Percentiles rank a stretch among this genome's conserved stretches.
Evolutionary conservation across 2,797 vertebrate species (phyloP).

Genomic region (Alca torda): DNA sequence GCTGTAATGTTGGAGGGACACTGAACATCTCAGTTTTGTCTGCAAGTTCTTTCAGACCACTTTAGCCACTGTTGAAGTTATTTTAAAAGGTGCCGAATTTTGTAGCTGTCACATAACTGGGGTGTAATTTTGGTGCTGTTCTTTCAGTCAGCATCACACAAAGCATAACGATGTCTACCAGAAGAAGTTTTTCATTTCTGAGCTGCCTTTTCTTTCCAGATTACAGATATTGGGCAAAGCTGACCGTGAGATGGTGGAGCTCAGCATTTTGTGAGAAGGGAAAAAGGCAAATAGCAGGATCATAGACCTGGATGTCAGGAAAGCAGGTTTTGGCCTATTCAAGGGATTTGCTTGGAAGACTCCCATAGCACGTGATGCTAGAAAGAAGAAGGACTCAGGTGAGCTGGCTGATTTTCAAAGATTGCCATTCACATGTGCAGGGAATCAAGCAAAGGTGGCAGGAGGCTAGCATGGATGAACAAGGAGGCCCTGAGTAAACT

Average conservation of each 20-base stretch:
- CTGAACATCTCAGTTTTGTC: not conserved
- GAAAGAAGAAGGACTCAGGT: not conserved
- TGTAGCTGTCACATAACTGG: not conserved
- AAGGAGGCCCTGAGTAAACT: not conserved
- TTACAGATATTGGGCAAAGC: not conserved
- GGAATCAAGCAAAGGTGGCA: not conserved
- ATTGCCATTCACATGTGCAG: not conserved
- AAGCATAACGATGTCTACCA: not conserved
- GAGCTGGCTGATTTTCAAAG: not conserved
- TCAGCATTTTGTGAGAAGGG: not conserved
- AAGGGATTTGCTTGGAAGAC: not conserved
- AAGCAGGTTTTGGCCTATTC: not conserved
- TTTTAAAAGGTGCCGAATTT: not conserved
- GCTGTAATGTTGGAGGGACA: not conserved
- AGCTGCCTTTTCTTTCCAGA: not conserved
- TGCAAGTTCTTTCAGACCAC: not conserved
- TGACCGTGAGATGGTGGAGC: not conserved
- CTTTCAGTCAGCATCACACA: not conserved
- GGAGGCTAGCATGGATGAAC: not conserved
- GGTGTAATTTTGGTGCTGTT: not conserved
- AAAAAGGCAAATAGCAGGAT: not conserved
- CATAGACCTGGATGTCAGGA: not conserved
- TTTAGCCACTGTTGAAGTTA: not conserved
- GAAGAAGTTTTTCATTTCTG: not conserved
- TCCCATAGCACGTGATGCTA: not conserved